Base-by-base conservation (phyloP, 1,140 invertebrate species). In the Homarus americanus region DNA sequence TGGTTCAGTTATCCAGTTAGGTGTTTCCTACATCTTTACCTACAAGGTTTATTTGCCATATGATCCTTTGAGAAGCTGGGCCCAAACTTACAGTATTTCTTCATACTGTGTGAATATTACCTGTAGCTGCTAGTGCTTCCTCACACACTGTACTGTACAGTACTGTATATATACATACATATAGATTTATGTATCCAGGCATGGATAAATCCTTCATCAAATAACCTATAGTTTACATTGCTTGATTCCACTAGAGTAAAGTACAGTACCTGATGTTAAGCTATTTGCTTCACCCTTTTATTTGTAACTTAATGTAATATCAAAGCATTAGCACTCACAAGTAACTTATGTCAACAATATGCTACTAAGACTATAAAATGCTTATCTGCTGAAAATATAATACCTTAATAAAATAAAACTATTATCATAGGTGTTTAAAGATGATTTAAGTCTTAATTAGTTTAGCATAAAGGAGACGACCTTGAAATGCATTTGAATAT, bases 301-400 rank as follows among this genome's bases (percentile, higher is more conserved):
- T 69, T 58, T 58, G 53, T 24, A 24, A 58, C n/a, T n/a, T 69
- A 69, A 69, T 69, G n/a, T 32, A 69, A 69, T 69, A 69, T n/a
- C n/a, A n/a, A n/a, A n/a, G n/a, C n/a, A n/a, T n/a, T n/a, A n/a
- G n/a, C n/a, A n/a, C n/a, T n/a, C n/a, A n/a, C n/a, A n/a, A n/a
- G n/a, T n/a, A n/a, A n/a, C n/a, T n/a, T n/a, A 32, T 32, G n/a
- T 32, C 15, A 69, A 24, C 9, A 32, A 32, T 69, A 32, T 69
- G 63, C 63, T 32, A 69, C 63, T 69, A 69, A 69, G 63, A 32
- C n/a, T 49, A 32, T 69, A 69, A 32, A 69, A 32, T 32, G 63
- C 63, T 69, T 69, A 69, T 24, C 3, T 69, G 63, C 63, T 69
- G n/a, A 69, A 7, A 12, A 69, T 69, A 32, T 69, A n/a, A 38